Evolutionary conservation across 2,797 vertebrate species (phyloP).

Genomic region (Chaetophractus vellerosus): DNA sequence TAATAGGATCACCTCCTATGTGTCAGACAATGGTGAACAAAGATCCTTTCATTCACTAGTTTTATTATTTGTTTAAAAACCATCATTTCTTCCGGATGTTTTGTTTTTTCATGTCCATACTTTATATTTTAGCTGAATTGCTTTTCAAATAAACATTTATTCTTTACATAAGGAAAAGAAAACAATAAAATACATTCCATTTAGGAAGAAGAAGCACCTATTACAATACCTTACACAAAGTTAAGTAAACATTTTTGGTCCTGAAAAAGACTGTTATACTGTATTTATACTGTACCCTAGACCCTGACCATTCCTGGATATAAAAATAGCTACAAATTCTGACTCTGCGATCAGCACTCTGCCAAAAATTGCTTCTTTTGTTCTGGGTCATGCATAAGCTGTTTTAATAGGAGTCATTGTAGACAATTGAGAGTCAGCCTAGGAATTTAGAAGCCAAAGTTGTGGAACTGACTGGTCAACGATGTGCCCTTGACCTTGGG

Average conservation of each 20-base stretch:
- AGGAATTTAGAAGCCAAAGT: neutral
- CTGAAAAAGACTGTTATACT: neutral
- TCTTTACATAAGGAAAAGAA: constrained; percentile 20
- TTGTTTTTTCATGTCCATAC: neutral
- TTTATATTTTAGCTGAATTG: neutral
- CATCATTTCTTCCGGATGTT: neutral
- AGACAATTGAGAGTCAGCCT: neutral
- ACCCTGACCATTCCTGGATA: constrained; percentile 35
- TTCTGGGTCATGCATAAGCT: constrained; percentile 77
- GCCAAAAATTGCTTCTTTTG: constrained; percentile 63
- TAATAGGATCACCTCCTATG: neutral
- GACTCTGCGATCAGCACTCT: constrained; percentile 37
- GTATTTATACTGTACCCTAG: constrained; percentile 59
- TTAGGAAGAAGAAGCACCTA: neutral
- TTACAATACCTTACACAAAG: neutral
- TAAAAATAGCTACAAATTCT: constrained; percentile 68
- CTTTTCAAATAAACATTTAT: neutral
- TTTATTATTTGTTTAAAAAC: constrained; percentile 31
- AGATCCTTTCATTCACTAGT: neutral
- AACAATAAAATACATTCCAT: neutral
- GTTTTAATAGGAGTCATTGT: constrained; percentile 56
- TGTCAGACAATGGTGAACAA: neutral
- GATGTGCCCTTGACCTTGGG: constrained; percentile 61
- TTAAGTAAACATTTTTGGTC: constrained; percentile 32
- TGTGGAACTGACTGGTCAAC: neutral